Base-by-base conservation (phyloP, 2,113 vertebrate genomes). In the Rhinolophus sinicus region DNA sequence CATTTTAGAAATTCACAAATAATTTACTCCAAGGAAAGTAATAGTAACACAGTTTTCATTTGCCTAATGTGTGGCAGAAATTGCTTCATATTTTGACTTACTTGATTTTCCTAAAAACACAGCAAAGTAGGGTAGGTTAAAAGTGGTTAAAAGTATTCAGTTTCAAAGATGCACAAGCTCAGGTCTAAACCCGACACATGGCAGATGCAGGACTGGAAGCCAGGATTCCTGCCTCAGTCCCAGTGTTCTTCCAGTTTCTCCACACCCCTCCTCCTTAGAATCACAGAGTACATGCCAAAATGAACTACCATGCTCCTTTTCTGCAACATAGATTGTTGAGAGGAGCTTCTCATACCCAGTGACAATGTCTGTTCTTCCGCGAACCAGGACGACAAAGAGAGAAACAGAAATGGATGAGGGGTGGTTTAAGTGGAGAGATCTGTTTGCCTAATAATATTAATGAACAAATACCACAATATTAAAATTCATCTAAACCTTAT, bases 1-100 rank as follows among this genome's bases (percentile, higher is more conserved):
- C 21, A 83, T 93, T 97, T 96, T 54, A 97, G 72, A 58, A 96
- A 90, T 88, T 96, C 56, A 84, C 15, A 78, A 78, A 83, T 44
- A 67, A 89, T 69, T 84, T 65, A 12, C 44, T 75, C 47, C 52
- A 88, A 35, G 30, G 21, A 88, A 93, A 92, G 11, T 67, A 95
- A 95, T 0, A 58, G 4, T 81, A 72, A 95, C 1, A 35, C 6
- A 33, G 35, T 91, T 95, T 95, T 81, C 62, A 86, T 96, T 92
- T 95, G 65, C 73, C 3, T 77, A 85, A 16, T 82, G 40, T 82
- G 13, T 92, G 40, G 30, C 40, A 93, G 65, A 90, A 96, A 93
- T 52, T 88, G 22, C 67, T 81, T 58, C 82, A 73, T 72, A 80
- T 30, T 88, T 92, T 87, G 40, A 52, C 62, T 76, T 88, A 60